Conservation (phyloP, 2,888 invertebrate genomes). For the Melanargia galathea region DNA sequence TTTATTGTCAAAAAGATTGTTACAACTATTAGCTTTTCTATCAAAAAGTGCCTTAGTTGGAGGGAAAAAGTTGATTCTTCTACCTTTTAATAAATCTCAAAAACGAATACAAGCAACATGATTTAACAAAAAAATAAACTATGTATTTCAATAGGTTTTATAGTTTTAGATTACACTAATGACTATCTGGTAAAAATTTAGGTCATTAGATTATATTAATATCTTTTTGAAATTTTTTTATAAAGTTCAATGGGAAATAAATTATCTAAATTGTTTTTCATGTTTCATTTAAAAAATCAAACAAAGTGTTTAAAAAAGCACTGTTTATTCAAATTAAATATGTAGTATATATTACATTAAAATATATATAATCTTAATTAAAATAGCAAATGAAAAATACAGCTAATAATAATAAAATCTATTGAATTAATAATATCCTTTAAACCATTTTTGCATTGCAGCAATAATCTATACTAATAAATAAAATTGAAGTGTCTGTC, state of each 20-base stretch:
- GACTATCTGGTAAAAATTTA: slow-evolving; percentile 54
- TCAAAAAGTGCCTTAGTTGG: slow-evolving; percentile 61
- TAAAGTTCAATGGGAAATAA: slow-evolving; percentile 70
- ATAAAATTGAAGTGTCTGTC: too few species aligned
- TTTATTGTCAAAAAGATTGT: slow-evolving; percentile 54
- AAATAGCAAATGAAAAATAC: slow-evolving; percentile 79
- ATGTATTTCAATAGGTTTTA: slow-evolving; percentile 19
- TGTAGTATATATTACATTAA: slow-evolving; percentile 79
- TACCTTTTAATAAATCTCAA: slow-evolving; percentile 58
- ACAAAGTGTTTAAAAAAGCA: slow-evolving; percentile 69
- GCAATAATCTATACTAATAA: too few species aligned
- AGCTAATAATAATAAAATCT: slow-evolving; percentile 65
- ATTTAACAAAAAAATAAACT: slow-evolving; percentile 32
- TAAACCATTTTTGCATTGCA: slow-evolving; percentile 63
- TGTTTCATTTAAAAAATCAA: slow-evolving; percentile 39
- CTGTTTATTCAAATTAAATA: slow-evolving; percentile 81
- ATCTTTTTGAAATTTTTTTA: slow-evolving; percentile 52
- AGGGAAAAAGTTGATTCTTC: slow-evolving; percentile 57
- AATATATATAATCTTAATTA: slow-evolving; percentile 81
- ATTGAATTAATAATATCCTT: slow-evolving; percentile 73
- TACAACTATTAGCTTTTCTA: slow-evolving; percentile 52
- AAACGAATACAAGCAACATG: slow-evolving; percentile 68
- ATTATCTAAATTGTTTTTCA: slow-evolving; percentile 39
- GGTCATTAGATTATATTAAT: slow-evolving; percentile 38
- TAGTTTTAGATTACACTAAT: slow-evolving; percentile 47